Percentiles rank a stretch among this genome's conserved stretches.
Conservation (phyloP, 2,888 invertebrate species). For the Chrysolina haemoptera region DNA sequence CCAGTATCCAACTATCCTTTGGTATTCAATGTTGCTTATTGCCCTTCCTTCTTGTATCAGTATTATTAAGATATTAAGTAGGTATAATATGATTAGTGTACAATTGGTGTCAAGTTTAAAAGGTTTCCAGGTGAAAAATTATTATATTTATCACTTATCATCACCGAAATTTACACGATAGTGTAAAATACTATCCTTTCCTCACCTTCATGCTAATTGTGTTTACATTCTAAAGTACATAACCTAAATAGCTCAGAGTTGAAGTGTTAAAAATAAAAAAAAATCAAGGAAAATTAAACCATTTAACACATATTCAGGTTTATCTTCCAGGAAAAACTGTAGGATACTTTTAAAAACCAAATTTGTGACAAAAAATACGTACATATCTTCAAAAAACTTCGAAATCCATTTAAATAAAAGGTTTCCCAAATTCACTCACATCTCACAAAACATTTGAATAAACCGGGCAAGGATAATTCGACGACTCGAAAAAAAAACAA, state of each 20-base stretch:
- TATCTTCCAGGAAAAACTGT: constrained; percentile 46
- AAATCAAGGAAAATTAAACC: constrained; percentile 63
- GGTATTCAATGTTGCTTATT: background rate
- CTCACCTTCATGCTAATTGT: constrained; percentile 44
- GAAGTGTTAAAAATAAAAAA: constrained; percentile 53
- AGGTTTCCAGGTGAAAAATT: constrained; percentile 38
- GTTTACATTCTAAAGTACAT: constrained; percentile 46
- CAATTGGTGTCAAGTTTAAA: constrained; percentile 42
- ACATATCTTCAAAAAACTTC: constrained; percentile 61
- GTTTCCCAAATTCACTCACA: constrained; percentile 48
- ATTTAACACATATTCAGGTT: constrained; percentile 60
- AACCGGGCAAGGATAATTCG: constrained; percentile 59
- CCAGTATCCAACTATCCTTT: too few relatives aligned
- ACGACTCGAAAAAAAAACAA: constrained; percentile 54
- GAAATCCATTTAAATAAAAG: constrained; percentile 53
- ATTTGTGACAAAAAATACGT: constrained; percentile 51
- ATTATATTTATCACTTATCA: constrained; percentile 47
- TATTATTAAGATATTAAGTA: constrained; percentile 39
- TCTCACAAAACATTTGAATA: constrained; percentile 53
- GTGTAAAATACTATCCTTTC: constrained; percentile 45
- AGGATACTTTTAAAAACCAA: constrained; percentile 20
- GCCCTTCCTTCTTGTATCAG: background rate
- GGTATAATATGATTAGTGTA: constrained; percentile 39
- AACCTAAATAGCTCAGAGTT: constrained; percentile 44
- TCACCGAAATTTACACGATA: constrained; percentile 42